Base-by-base conservation (phyloP, 2,113 vertebrate species). In the Hippolais icterina region DNA sequence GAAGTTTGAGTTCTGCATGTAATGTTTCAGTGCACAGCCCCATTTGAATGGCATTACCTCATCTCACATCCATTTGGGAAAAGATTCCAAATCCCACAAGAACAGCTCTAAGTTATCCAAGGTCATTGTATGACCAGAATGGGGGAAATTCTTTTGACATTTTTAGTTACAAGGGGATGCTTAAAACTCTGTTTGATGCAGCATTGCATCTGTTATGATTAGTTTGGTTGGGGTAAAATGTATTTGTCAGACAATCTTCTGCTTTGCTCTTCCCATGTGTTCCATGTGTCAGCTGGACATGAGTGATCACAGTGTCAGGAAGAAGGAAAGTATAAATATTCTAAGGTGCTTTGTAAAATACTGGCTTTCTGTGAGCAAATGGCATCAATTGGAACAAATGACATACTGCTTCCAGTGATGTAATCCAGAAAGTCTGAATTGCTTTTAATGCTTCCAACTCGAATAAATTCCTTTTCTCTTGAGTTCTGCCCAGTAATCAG, bases 51-150 rank as follows among this genome's bases (percentile, higher is more conserved):
- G 86, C 91, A 95, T 97, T 92, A 93, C 94, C 77, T 96, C 94
- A 97, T 95, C 93, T 77, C 66, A 47, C 89, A 91, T 97, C 81
- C 90, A 90, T 94, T 95, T 85, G 81, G 95, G 94, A 83, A 89
- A 76, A 87, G 77, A 83, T 72, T 90, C 89, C 90, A 92, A 81
- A 93, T 95, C 83, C 83, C 89, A 81, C 77, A 94, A 90, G 88
- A 86, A 35, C 79, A 70, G 66, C 83, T 93, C 75, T 54, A n/a
- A 94, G 91, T 96, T 95, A 95, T 87, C 94, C 66, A 74, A 94
- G 87, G 80, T 96, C 93, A 65, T 31, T 87, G 76, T 68, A 71
- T 23, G 68, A 92, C 37, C 53, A 75, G 83, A 83, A 95, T 49
- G 80, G 52, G 46, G 49, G 78, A 39, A 89, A 86, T 90, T 82